Evolutionary conservation across 1,140 invertebrate species (phyloP).

Genomic region (Drosophila navojoa): DNA sequence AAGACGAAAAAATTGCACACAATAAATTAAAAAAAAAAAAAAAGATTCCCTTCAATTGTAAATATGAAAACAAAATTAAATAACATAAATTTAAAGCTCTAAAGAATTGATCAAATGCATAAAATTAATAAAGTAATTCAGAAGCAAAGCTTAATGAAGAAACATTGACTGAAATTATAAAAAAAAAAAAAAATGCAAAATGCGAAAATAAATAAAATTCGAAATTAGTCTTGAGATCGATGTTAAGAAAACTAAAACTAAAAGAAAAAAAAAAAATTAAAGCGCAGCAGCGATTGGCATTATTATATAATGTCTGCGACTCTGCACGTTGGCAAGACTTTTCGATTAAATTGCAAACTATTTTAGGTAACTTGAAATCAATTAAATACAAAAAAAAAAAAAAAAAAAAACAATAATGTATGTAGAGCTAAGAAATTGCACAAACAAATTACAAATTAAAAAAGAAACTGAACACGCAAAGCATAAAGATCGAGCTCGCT

Average conservation of each 20-base stretch:
- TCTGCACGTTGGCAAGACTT: slow-evolving; percentile 69
- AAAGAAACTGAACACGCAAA: slow-evolving; percentile 8
- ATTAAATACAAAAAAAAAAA: slow-evolving; percentile 57
- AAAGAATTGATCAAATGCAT: slow-evolving; percentile 59
- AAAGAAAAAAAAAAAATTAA: too few relatives aligned
- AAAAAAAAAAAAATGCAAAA: slow-evolving; percentile 28
- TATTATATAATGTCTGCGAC: slow-evolving; percentile 67
- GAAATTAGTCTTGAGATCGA: slow-evolving; percentile 15
- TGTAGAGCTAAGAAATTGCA: slow-evolving; percentile 73
- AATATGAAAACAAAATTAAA: slow-evolving; percentile 35
- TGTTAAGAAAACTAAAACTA: slow-evolving; percentile 49
- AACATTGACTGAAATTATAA: slow-evolving; percentile 72
- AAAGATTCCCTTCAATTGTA: slow-evolving; percentile 34
- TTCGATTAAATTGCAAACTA: slow-evolving; percentile 62
- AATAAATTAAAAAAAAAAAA: slow-evolving; percentile 1
- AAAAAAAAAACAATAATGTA: slow-evolving; percentile 14
- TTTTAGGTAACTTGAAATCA: slow-evolving; percentile 76
- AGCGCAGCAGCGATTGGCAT: slow-evolving; percentile 44
- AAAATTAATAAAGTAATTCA: slow-evolving; percentile 53
- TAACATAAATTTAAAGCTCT: slow-evolving; percentile 55
- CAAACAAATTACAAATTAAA: slow-evolving; percentile 43
- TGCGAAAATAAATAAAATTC: slow-evolving; percentile 38
- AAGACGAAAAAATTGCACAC: slow-evolving; percentile 7
- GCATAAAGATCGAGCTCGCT: slow-evolving; percentile 27
- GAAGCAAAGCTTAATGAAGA: slow-evolving; percentile 78